Evolutionary conservation across 2,797 vertebrate genomes (phyloP), one percentile per base, ranked within the genome.

Genomic region (Propithecus deckenii): DNA sequence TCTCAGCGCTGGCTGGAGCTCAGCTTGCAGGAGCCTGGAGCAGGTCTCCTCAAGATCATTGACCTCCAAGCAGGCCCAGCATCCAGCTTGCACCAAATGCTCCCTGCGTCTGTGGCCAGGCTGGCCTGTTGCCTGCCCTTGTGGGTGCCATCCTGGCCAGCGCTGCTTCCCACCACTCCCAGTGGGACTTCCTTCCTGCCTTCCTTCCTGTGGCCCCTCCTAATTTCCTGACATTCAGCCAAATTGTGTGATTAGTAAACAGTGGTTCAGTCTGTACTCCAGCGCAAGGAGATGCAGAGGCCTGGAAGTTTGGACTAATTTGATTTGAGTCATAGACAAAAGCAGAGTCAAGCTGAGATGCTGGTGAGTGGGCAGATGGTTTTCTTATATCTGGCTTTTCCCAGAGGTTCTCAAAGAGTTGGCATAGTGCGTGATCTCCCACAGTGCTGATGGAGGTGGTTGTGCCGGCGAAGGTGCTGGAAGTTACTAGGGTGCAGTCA

Each of bases 401-500:
- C 25, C 41, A 81, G 57, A 67, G 52, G 28, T 85, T 72, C 41
- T 92, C 65, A 3, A n/a, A 8, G 28, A 38, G 46, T 28, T 67
- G 35, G 8, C 38, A 6, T 4, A 14, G 23, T 0, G 7, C 0
- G 15, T 1, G 2, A 2, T 23, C 67, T 85, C 48, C 20, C 17
- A 38, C 0, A 2, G 35, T 0, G 28, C 38, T 13, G 1, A 4
- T 1, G 4, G n/a, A 43, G 38, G 28, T 2, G 46, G 67, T 14
- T 25, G n/a, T 4, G 25, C n/a, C 35, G 25, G 5, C 0, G 28
- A 30, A 63, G 80, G 12, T 18, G 10, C 0, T 1, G 52, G 38
- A 55, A 38, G 75, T 65, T 38, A 18, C 38, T 38, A 18, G 4
- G 57, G 48, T 28, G 6, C 7, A 5, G 69, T 35, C 80, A 11